A percentile compares a stretch with the other conserved stretches of the same genome.
phyloP scores from a whole-genome alignment of 2,113 vertebrate species.

The Marmota monax region DNA sequence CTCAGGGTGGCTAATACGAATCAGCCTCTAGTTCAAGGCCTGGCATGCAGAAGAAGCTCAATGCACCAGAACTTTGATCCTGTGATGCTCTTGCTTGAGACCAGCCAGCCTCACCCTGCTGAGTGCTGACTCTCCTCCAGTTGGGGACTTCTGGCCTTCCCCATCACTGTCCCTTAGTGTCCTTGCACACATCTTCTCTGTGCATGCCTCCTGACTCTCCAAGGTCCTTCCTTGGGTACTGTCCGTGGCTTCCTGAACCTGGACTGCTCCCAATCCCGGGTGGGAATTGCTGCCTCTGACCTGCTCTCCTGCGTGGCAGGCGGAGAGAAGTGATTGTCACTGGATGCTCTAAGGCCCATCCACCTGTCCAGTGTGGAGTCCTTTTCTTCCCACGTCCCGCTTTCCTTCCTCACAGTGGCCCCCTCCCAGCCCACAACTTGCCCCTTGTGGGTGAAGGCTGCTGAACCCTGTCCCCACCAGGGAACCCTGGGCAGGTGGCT shows the following conservation, averaged over 20 bases:
- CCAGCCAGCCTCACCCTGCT: not conserved
- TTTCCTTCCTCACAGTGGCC: not conserved
- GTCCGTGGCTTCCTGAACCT: not conserved
- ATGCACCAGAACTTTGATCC: not conserved
- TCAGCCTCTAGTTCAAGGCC: not conserved
- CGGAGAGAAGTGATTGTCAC: not conserved
- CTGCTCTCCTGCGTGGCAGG: not conserved
- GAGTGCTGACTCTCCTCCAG: not conserved
- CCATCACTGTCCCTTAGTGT: not conserved
- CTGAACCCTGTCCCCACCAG: not conserved
- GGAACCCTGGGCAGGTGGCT: not conserved
- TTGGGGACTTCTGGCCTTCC: not conserved
- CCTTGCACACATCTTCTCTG: not conserved
- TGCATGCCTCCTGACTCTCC: not conserved
- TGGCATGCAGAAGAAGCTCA: not conserved
- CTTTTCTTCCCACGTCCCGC: not conserved
- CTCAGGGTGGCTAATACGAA: not conserved
- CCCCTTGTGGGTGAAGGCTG: not conserved
- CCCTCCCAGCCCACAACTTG: not conserved
- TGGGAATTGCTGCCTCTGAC: not conserved
- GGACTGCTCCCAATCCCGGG: not conserved
- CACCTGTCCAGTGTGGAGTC: fast-evolving
- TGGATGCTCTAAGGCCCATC: not conserved
- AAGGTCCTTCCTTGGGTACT: not conserved
- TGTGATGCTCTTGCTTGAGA: not conserved